A percentile compares a stretch with the other conserved stretches of the same genome.
phyloP scores from a whole-genome alignment of 2,797 vertebrate species.

The Xenops minutus region DNA sequence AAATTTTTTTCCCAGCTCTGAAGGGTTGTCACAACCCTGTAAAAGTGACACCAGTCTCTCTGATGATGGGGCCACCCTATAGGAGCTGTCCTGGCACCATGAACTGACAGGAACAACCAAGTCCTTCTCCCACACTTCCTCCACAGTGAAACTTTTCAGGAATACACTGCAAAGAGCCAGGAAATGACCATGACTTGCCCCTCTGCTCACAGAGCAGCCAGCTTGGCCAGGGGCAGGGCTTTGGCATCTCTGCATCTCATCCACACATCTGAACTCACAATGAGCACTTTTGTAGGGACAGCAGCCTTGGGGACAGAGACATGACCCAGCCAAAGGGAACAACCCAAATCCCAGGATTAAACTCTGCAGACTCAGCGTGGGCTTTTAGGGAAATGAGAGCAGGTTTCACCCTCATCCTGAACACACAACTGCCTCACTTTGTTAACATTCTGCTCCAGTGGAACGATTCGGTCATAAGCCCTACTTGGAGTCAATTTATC shows the following conservation, averaged over 20 bases:
- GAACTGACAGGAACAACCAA: background rate
- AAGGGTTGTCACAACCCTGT: background rate
- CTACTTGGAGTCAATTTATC: background rate
- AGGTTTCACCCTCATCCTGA: background rate
- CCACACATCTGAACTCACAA: background rate
- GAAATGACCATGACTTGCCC: background rate
- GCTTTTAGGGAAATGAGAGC: background rate
- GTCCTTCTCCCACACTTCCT: fast-evolving
- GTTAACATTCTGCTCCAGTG: background rate
- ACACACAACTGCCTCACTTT: background rate
- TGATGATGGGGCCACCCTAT: background rate
- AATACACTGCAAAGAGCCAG: background rate
- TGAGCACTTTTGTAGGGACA: background rate
- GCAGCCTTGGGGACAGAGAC: too few species aligned
- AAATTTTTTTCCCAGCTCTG: background rate
- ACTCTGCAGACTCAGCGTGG: fast-evolving
- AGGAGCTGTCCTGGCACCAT: background rate
- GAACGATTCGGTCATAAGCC: background rate
- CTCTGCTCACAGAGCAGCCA: background rate
- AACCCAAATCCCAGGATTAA: background rate
- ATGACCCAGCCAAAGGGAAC: background rate
- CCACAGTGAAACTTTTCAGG: background rate
- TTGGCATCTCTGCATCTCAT: background rate
- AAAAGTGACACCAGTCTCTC: background rate
- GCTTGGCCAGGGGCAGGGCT: background rate